These are phyloP conservation scores for Gallinago jamesoni DNA, from an alignment of 2,113 vertebrate species.

Conservation along the genomic window DNA sequence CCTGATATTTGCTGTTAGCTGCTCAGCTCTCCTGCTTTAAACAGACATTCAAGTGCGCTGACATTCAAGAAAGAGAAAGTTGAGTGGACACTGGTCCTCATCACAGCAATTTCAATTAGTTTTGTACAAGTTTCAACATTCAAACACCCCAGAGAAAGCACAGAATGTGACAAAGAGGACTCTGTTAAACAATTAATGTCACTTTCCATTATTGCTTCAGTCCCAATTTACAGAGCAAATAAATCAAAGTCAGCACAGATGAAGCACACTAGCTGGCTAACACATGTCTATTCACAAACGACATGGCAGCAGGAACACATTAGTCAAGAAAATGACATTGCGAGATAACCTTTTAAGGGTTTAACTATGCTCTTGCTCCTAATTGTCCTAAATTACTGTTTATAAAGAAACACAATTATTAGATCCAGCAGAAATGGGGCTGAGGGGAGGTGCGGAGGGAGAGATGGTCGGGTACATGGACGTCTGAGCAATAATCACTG, in stretches of 20 bases:
- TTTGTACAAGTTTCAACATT: slow-evolving; percentile 79
- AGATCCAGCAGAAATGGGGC: not conserved
- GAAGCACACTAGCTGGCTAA: slow-evolving; percentile 75
- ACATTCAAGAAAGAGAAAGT: slow-evolving; percentile 59
- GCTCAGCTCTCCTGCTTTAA: slow-evolving; percentile 31
- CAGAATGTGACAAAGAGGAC: slow-evolving; percentile 81
- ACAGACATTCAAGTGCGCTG: slow-evolving; percentile 29
- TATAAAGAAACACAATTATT: slow-evolving; percentile 55
- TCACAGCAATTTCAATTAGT: slow-evolving; percentile 82
- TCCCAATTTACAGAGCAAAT: slow-evolving; percentile 92
- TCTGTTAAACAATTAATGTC: slow-evolving; percentile 92
- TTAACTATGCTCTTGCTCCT: slow-evolving; percentile 36
- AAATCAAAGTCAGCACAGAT: slow-evolving; percentile 87
- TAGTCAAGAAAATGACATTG: slow-evolving; percentile 68
- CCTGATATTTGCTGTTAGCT: slow-evolving; percentile 61
- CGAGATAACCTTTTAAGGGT: slow-evolving; percentile 69
- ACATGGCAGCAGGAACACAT: slow-evolving; percentile 71
- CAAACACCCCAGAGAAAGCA: slow-evolving; percentile 79
- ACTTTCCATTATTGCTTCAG: slow-evolving; percentile 87
- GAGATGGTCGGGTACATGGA: not conserved
- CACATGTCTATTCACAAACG: slow-evolving; percentile 81
- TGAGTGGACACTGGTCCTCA: slow-evolving; percentile 71
- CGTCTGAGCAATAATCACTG: not conserved
- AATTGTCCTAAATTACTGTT: slow-evolving; percentile 63
- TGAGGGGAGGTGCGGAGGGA: not conserved